Evolutionary conservation across 2,113 vertebrate genomes (phyloP).

Genomic region (Caranx ignobilis): DNA sequence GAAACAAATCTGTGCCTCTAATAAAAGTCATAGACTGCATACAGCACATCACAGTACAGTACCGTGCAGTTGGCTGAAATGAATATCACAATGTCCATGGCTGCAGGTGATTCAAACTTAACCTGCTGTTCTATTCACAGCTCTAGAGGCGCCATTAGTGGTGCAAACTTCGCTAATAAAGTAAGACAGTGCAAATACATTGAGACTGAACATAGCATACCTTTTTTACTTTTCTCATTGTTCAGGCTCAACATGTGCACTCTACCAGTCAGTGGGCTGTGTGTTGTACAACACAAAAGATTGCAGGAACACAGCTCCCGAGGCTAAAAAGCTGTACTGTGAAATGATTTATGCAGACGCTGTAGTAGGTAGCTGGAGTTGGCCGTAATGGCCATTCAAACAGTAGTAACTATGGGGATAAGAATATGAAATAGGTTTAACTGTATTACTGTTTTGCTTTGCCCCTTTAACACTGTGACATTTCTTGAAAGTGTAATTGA

Average conservation of each 20-base stretch:
- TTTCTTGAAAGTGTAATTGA: not conserved
- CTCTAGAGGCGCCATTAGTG: not conserved
- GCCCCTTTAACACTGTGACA: no score
- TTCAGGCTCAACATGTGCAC: not conserved
- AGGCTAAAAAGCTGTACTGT: constrained; percentile 30
- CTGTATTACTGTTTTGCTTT: not conserved
- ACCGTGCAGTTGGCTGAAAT: not conserved
- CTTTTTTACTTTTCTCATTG: not conserved
- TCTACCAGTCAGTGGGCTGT: not conserved
- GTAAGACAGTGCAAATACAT: not conserved
- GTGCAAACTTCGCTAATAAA: not conserved
- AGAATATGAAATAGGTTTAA: not conserved
- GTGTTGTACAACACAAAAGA: constrained; percentile 14
- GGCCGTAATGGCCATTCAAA: constrained; percentile 14
- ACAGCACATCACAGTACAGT: no score
- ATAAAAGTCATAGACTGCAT: no score
- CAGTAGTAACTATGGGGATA: not conserved
- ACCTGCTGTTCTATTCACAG: not conserved
- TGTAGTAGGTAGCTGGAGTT: not conserved
- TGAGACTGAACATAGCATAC: not conserved
- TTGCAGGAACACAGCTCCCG: constrained; percentile 32
- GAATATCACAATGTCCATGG: not conserved
- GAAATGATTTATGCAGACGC: constrained; percentile 42
- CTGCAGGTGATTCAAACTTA: not conserved
- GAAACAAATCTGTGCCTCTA: no score